phyloP scores from a whole-genome alignment of 2,797 vertebrate species.

The Novumbra hubbsi region DNA sequence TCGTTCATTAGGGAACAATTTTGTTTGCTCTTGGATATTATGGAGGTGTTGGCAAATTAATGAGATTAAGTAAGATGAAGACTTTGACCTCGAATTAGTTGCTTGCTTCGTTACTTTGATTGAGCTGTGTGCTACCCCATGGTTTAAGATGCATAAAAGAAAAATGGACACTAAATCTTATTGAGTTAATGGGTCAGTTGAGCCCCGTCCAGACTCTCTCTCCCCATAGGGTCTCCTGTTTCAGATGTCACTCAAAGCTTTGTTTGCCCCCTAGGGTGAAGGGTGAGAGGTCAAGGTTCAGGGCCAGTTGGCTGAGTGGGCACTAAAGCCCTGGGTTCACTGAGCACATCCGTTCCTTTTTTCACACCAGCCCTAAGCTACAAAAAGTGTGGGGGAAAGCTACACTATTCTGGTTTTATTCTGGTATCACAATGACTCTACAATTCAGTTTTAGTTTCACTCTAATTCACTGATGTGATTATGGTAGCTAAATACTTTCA shows the following conservation, averaged over 20 bases:
- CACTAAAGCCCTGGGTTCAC: conserved; percentile 70
- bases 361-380: conserved; percentile 57
- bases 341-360: conserved; percentile 68
- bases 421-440: conserved; percentile 37
- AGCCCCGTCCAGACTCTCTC: conserved; percentile 73
- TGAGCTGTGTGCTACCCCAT: conserved; percentile 45
- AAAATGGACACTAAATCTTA: conserved; percentile 70
- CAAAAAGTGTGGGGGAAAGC: conserved; percentile 41
- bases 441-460: conserved; percentile 46
- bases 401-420: conserved; percentile 38
- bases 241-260: conserved; percentile 80
- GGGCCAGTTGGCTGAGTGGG: conserved; percentile 77
- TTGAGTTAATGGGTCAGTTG: conserved; percentile 76
- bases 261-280: conserved; percentile 76
- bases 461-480: conserved; percentile 42
- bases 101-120: conserved; percentile 44
- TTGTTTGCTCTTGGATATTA: conserved; percentile 49
- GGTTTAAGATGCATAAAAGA: conserved; percentile 33
- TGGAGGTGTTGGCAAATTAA: conserved; percentile 58
- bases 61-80: conserved; percentile 47
- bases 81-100: conserved; percentile 58
- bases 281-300: conserved; percentile 77
- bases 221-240: conserved; percentile 74
- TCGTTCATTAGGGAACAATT: conserved; percentile 52
- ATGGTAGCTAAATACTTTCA: conserved; percentile 35